These are phyloP conservation scores for Tachuris rubrigastra DNA, from an alignment of 2,113 vertebrate genomes.

Conservation along the genomic window DNA sequence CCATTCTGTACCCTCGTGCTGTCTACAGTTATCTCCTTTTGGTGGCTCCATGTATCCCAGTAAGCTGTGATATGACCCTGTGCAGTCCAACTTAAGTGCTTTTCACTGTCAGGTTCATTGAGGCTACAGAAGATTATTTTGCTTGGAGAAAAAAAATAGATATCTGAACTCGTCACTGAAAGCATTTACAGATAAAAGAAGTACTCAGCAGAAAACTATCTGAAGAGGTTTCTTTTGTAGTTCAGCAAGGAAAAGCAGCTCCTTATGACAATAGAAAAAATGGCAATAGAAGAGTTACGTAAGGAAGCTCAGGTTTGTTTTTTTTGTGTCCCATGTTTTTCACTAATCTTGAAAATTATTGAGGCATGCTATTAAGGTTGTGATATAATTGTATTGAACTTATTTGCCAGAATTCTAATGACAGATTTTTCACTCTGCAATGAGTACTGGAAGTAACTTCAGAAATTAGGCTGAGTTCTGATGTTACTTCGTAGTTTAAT, in stretches of 20 bases:
- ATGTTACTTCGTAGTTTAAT: neutral
- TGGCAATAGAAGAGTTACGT: slow-evolving; percentile 12
- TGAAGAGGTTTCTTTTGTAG: slow-evolving; percentile 59
- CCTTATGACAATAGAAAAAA: slow-evolving; percentile 11
- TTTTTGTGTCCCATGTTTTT: neutral
- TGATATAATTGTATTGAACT: slow-evolving; percentile 20
- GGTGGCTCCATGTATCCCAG: neutral
- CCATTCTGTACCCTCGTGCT: neutral
- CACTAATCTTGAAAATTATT: neutral
- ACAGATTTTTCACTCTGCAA: neutral
- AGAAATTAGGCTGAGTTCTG: neutral
- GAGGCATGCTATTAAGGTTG: neutral
- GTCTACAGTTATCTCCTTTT: slow-evolving; percentile 24
- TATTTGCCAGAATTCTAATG: neutral
- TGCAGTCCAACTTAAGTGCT: slow-evolving; percentile 15
- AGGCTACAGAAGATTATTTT: slow-evolving; percentile 46
- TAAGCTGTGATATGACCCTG: slow-evolving; percentile 33
- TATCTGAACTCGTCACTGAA: slow-evolving; percentile 31
- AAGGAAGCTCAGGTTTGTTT: slow-evolving; percentile 6
- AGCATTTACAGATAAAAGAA: slow-evolving; percentile 62
- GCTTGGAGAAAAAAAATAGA: slow-evolving; percentile 16
- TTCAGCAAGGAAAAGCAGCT: neutral
- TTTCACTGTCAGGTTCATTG: slow-evolving; percentile 38
- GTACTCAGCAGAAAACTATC: slow-evolving; percentile 46
- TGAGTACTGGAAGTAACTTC: neutral